Base-by-base conservation (phyloP, 2,888 invertebrate genomes). In the Chloroclystis v-ata region DNA sequence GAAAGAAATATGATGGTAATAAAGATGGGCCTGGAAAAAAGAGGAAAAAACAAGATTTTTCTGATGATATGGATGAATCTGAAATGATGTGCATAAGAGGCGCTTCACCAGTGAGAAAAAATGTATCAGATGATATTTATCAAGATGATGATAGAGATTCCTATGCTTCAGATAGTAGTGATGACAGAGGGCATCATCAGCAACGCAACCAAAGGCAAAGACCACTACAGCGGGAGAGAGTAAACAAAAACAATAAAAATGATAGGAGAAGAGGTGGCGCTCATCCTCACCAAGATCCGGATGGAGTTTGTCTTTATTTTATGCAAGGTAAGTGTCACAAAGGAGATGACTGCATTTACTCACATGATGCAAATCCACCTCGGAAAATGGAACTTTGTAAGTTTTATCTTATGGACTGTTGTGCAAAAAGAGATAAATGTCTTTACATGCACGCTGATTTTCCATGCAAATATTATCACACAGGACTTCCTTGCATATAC, bases 401-500 rank as follows among this genome's bases (percentile, higher is more conserved):
- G 85, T 98, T 97, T 84, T 98, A 98, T 85, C 83, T 98, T 50
- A 95, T 95, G 93, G 97, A 97, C 60, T 96, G 96, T 77, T 98
- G 98, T 86, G 94, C 95, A 43, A 98, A 98, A 85, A 93, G 96
- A 66, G 97, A 97, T 63, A 95, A 96, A 81, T 99, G 98, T 86
- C 90, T 96, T 12, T 99, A 97, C 74, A 95, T 98, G 95, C 98
- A 98, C 85, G 92, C 94, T 66, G 97, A 98, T 78, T 98, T 97
- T 78, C 98, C 98, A 11, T 98, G 98, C 86, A 98, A 98, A 89
- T 98, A 94, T 86, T 97, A 94, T 82, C 98, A 99, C 75, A 95
- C 97, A 42, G 97, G 97, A 55, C 90, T 95, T 78, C 93, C 93
- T 44, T 98, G 98, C 78, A 91, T 91, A 56, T 91, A 90, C 39